phyloP scores from a whole-genome alignment of 2,113 vertebrate species.

The Paradoxurus hermaphroditus region DNA sequence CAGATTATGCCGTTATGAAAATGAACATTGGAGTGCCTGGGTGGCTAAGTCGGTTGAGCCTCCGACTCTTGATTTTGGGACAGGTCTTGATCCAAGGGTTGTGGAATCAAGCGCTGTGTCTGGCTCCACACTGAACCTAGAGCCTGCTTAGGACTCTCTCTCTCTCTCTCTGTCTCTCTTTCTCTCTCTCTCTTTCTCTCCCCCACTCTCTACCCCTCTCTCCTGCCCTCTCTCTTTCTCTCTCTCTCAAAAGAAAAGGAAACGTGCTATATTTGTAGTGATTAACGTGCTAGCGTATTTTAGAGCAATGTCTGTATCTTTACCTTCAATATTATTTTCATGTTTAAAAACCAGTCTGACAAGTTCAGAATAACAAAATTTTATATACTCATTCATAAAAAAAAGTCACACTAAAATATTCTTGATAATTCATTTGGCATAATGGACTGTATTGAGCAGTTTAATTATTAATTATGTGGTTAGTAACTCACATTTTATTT shows the following conservation, averaged over 20 bases:
- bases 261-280: neutral
- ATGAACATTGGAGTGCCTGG: neutral
- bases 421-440: constrained; percentile 33
- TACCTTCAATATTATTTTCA: constrained; percentile 17
- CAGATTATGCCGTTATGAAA: neutral
- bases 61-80: too few species aligned
- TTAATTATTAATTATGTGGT: constrained; percentile 63
- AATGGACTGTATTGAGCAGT: constrained; percentile 46
- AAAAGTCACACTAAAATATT: neutral
- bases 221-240: too few species aligned
- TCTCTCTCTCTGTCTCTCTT: too few species aligned
- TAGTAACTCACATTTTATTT: constrained; percentile 58
- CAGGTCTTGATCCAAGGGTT: too few species aligned
- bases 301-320: neutral
- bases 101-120: too few species aligned
- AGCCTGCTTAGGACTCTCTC: too few species aligned
- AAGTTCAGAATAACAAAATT: neutral
- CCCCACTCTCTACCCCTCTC: too few species aligned
- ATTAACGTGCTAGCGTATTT: neutral
- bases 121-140: too few species aligned
- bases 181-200: too few species aligned
- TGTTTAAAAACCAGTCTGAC: neutral
- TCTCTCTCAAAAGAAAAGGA: too few species aligned
- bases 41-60: too few species aligned
- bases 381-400: neutral